A percentile compares a stretch with the other conserved stretches of the same genome.
These are phyloP conservation scores for Fopius arisanus DNA, from an alignment of 1,140 invertebrate genomes.

Conservation along the genomic window DNA sequence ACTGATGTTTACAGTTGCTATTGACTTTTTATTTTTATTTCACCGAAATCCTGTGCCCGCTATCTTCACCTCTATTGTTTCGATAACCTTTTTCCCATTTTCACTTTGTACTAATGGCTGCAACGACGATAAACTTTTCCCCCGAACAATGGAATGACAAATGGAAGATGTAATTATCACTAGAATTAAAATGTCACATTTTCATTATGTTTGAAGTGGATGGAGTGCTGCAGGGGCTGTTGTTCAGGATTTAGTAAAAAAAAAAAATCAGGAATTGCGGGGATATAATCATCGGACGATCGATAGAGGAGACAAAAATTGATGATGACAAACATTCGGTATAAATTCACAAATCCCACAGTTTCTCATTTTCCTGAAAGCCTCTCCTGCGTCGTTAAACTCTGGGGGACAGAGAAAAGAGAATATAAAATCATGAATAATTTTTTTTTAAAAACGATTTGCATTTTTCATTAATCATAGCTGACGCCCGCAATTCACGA, in stretches of 20 bases:
- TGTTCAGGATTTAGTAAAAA: neutral
- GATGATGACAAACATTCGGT: neutral
- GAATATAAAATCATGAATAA: neutral
- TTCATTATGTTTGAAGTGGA: constrained; percentile 25
- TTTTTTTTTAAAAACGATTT: neutral
- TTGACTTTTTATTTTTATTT: no score
- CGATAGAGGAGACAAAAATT: neutral
- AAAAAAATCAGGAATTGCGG: neutral
- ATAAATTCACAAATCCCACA: neutral
- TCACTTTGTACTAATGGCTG: neutral
- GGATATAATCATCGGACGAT: neutral
- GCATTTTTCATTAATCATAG: neutral
- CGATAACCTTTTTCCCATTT: neutral
- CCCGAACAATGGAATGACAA: constrained; percentile 33
- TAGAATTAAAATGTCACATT: constrained; percentile 35
- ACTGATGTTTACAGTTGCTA: no score
- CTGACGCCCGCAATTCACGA: neutral
- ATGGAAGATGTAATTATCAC: constrained; percentile 34
- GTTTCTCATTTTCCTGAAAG: neutral
- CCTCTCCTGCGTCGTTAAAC: neutral
- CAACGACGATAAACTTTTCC: neutral
- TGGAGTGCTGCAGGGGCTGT: neutral
- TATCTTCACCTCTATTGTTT: constrained; percentile 16
- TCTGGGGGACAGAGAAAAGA: neutral
- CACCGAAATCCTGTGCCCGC: neutral